Percentiles rank a stretch among this genome's conserved stretches.
Evolutionary conservation across 2,113 vertebrate genomes (phyloP).

Genomic region (Megaceryle torquata): DNA sequence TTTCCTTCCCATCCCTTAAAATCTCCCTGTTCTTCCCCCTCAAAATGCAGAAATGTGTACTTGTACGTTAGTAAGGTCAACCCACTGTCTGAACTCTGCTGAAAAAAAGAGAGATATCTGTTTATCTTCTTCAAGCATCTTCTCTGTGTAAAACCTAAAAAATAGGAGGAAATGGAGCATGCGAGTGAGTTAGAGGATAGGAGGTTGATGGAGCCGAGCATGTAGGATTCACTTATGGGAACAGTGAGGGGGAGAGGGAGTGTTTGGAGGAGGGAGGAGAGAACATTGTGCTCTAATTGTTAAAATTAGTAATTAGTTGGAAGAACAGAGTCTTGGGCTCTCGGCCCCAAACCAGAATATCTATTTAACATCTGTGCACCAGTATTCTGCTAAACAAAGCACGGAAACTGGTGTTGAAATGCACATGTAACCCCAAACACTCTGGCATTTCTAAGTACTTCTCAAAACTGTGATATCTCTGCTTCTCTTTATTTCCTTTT

Average conservation of each 20-base stretch:
- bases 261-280: neutral
- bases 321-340: conserved; percentile 14
- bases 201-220: neutral
- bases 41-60: neutral
- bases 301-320: conserved; percentile 30
- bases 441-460: neutral
- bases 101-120: neutral
- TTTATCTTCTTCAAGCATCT: neutral
- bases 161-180: neutral
- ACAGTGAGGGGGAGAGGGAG: neutral
- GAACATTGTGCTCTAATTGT: conserved; percentile 10
- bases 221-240: neutral
- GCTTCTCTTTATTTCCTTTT: neutral
- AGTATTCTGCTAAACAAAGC: conserved; percentile 16
- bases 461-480: neutral
- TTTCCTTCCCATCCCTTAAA: neutral
- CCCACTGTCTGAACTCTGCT: neutral
- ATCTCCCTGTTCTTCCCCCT: neutral
- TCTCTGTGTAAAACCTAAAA: neutral
- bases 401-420: neutral
- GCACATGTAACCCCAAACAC: neutral
- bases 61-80: neutral
- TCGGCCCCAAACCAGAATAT: conserved; percentile 1
- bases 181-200: neutral
- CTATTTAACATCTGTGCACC: conserved; percentile 36